phyloP scores from a whole-genome alignment of 2,797 vertebrate genomes.

The Enteromius trimaculatus region DNA sequence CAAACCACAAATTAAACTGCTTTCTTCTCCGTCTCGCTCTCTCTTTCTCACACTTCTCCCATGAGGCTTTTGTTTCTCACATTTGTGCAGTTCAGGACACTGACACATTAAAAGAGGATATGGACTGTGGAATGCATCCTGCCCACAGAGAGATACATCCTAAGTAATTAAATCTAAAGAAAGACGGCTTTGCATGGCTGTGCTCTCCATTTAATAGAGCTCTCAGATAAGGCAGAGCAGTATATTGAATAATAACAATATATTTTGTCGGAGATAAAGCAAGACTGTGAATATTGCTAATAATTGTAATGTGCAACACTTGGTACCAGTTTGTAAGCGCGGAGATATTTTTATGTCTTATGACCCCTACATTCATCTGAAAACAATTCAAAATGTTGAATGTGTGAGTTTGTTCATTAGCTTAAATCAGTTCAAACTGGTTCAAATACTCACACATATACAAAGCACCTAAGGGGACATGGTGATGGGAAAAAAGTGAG shows the following conservation, averaged over 20 bases:
- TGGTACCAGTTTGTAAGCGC: background rate
- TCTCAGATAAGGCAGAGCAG: background rate
- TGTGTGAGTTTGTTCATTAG: background rate
- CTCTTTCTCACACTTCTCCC: background rate
- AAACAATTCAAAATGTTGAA: background rate
- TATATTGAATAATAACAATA: background rate
- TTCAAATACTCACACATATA: background rate
- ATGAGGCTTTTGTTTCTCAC: background rate
- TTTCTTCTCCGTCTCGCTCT: constrained; percentile 19
- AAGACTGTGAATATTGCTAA: background rate
- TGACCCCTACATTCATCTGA: too few species aligned
- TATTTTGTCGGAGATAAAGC: background rate
- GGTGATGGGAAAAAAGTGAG: background rate
- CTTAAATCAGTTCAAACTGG: background rate
- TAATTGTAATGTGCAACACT: background rate
- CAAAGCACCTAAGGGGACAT: background rate
- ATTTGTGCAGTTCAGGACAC: constrained; percentile 25
- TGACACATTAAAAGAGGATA: constrained; percentile 21
- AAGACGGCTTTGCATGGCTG: background rate
- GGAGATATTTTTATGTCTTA: background rate
- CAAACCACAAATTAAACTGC: constrained; percentile 19
- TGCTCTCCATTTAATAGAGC: background rate
- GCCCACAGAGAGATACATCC: constrained; percentile 2
- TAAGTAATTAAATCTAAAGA: constrained; percentile 18
- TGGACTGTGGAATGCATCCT: constrained; percentile 14